Evolutionary conservation across 2,888 invertebrate genomes (phyloP), one percentile per base, ranked within the genome.

Genomic region (Cordylochernes scorpioides): DNA sequence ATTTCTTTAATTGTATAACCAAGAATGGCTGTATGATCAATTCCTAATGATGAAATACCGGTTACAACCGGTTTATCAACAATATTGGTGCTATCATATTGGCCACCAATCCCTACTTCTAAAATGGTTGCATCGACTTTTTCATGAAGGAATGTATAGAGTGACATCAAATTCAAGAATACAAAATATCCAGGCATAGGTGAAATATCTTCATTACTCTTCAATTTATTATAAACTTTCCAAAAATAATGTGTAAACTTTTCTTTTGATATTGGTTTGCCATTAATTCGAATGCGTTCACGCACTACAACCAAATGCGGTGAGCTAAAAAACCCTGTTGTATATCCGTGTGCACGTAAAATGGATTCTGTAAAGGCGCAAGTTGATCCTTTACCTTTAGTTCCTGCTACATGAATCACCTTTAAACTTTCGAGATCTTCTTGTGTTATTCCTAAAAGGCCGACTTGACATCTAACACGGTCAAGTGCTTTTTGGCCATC

Each of bases 31-130:
- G 69, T 74, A 52, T 99, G 97, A 51, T 99, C 97, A 17, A 80
- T 49, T 0, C 78, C 91, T 34, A 97, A 57, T 1, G 82, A 73
- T 1, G 84, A 71, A 32, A 97, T 73, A 30, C 86, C 94, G 32
- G 75, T 73, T 2, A 80, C 74, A 15, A 70, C 63, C 1, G 77
- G 77, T 44, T 71, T 69, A 43, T 71, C 73, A 47, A 2, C 47
- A 25, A 91, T 59, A 57, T 99, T 99, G 2, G 97, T 99, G 45
- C 71, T 72, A 54, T 99, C 97, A 39, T 69, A 68, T 46, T 72
- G 65, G 0, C 97, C 97, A 0, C 97, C 97, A 41, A 99, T 84
- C 17, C 97, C 97, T 17, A 94, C 94, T 59, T 99, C 97, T 9
- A 97, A 51, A 22, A 99, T 66, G 1, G 77, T 80, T 1, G 86